phyloP scores from a whole-genome alignment of 2,113 vertebrate species.

The Mesitornis unicolor region DNA sequence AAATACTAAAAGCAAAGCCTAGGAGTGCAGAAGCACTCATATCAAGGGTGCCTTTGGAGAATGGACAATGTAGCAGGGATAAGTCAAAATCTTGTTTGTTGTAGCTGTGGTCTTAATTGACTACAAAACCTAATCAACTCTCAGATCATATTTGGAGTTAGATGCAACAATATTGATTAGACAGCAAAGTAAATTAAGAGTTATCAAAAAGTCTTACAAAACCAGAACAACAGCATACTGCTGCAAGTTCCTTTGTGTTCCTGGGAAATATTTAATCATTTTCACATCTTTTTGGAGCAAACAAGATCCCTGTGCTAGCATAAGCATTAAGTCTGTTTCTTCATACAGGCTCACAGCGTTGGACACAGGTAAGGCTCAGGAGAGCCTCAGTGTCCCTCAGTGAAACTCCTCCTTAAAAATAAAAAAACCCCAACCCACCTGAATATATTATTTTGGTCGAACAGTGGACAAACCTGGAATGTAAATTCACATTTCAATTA shows the following conservation, averaged over 20 bases:
- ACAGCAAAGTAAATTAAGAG: not conserved
- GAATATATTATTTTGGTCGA: not conserved
- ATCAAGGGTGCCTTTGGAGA: not conserved
- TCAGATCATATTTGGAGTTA: not conserved
- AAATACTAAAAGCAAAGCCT: not conserved
- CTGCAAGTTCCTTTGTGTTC: not conserved
- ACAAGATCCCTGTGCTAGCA: not conserved
- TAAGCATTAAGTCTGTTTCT: not conserved
- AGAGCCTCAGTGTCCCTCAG: not conserved
- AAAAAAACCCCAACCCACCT: not conserved
- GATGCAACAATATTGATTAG: not conserved
- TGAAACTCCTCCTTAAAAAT: not conserved
- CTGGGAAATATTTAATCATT: not conserved
- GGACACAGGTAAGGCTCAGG: not conserved
- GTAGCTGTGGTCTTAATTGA: not conserved
- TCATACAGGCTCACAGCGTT: fast-evolving
- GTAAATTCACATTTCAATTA: not conserved
- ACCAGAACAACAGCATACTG: not conserved
- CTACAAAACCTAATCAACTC: not conserved
- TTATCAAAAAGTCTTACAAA: not conserved
- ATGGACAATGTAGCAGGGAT: not conserved
- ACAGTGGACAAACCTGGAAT: not conserved
- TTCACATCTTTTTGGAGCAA: not conserved
- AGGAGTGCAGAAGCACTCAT: not conserved
- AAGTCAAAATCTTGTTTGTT: not conserved